Evolutionary conservation across 1,140 invertebrate genomes (phyloP), one percentile per base, ranked within the genome.

Genomic region (Brevipalpus yothersi): DNA sequence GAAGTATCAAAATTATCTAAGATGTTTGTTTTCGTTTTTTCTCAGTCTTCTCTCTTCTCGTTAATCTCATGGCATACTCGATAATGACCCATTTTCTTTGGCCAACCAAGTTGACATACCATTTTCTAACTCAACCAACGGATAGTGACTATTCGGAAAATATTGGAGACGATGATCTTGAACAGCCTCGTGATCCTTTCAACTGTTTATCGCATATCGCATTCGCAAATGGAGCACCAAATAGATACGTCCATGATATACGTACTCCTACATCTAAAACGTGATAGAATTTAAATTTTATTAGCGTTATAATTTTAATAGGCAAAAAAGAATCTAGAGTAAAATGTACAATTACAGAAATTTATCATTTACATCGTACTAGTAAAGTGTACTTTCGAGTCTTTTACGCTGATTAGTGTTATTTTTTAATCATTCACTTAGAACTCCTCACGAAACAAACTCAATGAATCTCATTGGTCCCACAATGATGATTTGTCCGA

Each of bases 1-100:
- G 15, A 49, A 49, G 15, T 11, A n/a, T 49, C 19, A 49, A 43
- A 10, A 15, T 43, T 43, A 8, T 43, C 15, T 43, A 43, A 43
- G 8, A 10, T 15, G 15, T 49, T 40, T 19, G 2, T 53, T 55
- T 42, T 17, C 12, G n/a, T 64, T 31, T 63, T 59, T 47, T 59
- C 59, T 65, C 58, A 90, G 90, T 86, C 67, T 91, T 94, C 64
- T 89, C 86, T 42, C 89, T 90, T 69, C 89, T 86, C 42, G 88
- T 86, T 1, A 88, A 95, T 69, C 90, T 89, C 70, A 77, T 94
- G 63, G 89, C 89, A 19, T 92, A 88, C 71, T 86, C 84, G 66
- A 83, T 92, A 8, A 87, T 94, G 82, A 81, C 89, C 0, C 88
- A 93, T 71, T 74, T 94, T 57, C 72, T 94, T 60, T 94, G 89